A percentile compares a stretch with the other conserved stretches of the same genome.
Evolutionary conservation across 2,888 invertebrate genomes (phyloP).

Genomic region (Phrixothrix hirtus): DNA sequence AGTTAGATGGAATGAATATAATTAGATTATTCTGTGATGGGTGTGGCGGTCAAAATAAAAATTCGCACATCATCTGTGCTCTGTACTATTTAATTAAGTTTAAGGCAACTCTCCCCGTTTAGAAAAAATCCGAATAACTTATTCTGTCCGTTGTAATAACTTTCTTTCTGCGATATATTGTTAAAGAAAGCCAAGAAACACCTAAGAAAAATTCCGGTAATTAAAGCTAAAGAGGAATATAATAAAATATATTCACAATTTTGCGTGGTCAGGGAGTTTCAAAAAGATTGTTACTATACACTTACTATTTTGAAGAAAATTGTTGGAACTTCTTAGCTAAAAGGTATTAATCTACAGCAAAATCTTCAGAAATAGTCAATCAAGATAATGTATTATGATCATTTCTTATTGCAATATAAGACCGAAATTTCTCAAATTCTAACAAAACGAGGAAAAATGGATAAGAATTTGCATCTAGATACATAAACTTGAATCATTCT

Average conservation of each 20-base stretch:
- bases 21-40: slow-evolving; percentile 3
- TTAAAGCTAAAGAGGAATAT: not conserved
- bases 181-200: not conserved
- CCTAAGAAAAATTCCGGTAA: not conserved
- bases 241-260: not conserved
- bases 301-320: not conserved
- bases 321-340: too few species aligned
- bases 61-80: not conserved
- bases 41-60: slow-evolving; percentile 3
- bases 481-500: not conserved
- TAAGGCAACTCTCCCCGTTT: not conserved
- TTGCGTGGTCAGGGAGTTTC: not conserved
- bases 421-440: not conserved
- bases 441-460: not conserved
- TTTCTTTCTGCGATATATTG: not conserved
- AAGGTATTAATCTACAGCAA: too few species aligned
- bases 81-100: slow-evolving; percentile 1
- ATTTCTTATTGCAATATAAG: too few species aligned
- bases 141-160: not conserved
- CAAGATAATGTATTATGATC: not conserved
- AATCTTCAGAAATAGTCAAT: too few species aligned
- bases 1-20: not conserved
- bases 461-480: not conserved
- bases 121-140: too few species aligned
- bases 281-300: not conserved